Evolutionary conservation across 2,888 invertebrate genomes (phyloP), one percentile per base, ranked within the genome.

Genomic region (Oscheius sp.): DNA sequence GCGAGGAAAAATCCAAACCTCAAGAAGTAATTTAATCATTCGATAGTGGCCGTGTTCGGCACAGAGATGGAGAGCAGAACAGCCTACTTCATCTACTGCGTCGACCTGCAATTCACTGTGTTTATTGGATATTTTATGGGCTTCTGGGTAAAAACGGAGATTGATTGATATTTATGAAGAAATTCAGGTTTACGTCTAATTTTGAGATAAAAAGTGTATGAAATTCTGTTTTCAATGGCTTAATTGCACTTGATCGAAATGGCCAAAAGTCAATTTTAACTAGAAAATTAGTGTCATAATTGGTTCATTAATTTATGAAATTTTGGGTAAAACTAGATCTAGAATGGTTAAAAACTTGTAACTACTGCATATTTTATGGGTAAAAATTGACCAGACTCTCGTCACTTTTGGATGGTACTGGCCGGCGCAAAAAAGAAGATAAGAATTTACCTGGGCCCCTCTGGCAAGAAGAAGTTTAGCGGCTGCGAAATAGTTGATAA

Each of bases 41-140:
- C 80, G 73, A 46, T 76, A 82, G 72, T 87, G 84, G 57, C 89
- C 89, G 72, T 87, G 87, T 82, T 94, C 93, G 0, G 94, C 92
- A n/a, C 93, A 92, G 12, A 95, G 90, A 88, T 95, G 95, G 50
- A 95, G 88, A 0, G 95, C 92, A 69, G 94, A 93, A 88, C 94
- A 95, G 0, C 95, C 95, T 80, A 94, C 93, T 86, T 83, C 82
- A 71, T 86, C 85, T 91, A 85, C 93, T 91, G 80, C 93, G 92
- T 6, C 93, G 1, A 88, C 93, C 78, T 87, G 78, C 83, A 45
- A 20, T 45, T 27, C 46, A 12, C 10, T 42, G 23, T n/a, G 39
- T 27, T 61, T 37, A n/a, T n/a, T n/a, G n/a, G n/a, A n/a, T 6
- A 0, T 42, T 8, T 42, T 3, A 17, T 3, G 4, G 15, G 42